A percentile compares a stretch with the other conserved stretches of the same genome.
These are phyloP conservation scores for Pogonus chalceus DNA, from an alignment of 1,140 invertebrate species.

Conservation along the genomic window DNA sequence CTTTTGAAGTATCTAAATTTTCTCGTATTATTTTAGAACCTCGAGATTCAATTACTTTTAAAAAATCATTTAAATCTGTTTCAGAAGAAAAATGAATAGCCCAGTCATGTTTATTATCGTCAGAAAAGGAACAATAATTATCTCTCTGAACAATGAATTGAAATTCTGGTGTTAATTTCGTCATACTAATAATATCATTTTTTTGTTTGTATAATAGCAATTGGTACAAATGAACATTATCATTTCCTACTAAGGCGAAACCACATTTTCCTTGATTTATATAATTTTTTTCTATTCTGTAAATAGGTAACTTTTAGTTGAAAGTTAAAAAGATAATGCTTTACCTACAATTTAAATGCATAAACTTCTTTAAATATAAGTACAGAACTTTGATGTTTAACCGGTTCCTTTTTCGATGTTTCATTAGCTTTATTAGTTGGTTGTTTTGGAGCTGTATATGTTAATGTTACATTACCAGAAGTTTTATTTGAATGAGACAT, in stretches of 20 bases:
- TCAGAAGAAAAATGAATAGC: slow-evolving; percentile 18
- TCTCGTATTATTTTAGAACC: slow-evolving; percentile 14
- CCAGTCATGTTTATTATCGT: slow-evolving; percentile 21
- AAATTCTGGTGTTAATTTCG: slow-evolving; percentile 14
- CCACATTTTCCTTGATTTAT: slow-evolving; percentile 19
- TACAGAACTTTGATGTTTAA: slow-evolving; percentile 14
- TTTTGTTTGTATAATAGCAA: slow-evolving; percentile 23
- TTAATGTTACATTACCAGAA: slow-evolving; percentile 15
- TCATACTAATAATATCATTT: slow-evolving; percentile 17
- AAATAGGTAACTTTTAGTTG: slow-evolving; percentile 9
- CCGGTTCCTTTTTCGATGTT: slow-evolving; percentile 5
- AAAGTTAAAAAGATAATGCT: background rate
- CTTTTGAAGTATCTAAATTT: too few species aligned
- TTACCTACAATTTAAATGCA: slow-evolving; percentile 21
- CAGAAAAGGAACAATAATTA: slow-evolving; percentile 19
- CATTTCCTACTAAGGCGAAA: slow-evolving; percentile 19
- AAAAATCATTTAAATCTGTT: slow-evolving; percentile 17
- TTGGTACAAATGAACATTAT: slow-evolving; percentile 15
- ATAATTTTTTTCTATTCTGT: slow-evolving; percentile 16
- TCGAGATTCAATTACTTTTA: slow-evolving; percentile 12
- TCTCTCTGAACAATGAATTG: slow-evolving; percentile 17
- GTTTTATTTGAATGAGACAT: background rate
- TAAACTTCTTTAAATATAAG: slow-evolving; percentile 17
- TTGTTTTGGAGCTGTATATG: slow-evolving; percentile 24
- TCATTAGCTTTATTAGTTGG: slow-evolving; percentile 11